Evolutionary conservation across 2,888 invertebrate genomes (phyloP).

Genomic region (Drosophila sordidula): DNA sequence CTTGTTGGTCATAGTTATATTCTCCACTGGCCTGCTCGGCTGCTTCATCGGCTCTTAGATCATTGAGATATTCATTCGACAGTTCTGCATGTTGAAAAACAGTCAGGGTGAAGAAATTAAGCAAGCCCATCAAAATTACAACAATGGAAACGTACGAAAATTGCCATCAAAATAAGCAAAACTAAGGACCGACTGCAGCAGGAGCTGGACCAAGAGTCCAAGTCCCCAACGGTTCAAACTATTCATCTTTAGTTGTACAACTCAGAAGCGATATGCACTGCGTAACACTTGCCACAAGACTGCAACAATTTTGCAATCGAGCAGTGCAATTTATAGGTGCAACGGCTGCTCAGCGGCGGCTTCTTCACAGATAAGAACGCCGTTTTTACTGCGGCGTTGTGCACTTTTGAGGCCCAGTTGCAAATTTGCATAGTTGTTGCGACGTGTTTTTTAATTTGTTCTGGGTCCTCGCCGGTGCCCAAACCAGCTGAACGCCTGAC

Average conservation of each 20-base stretch:
- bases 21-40: constrained; percentile 41
- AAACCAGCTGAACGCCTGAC: constrained; percentile 39
- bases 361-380: constrained; percentile 41
- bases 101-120: neutral
- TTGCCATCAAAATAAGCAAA: constrained; percentile 14
- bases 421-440: constrained; percentile 56
- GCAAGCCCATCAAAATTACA: neutral
- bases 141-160: constrained; percentile 14
- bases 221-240: constrained; percentile 4
- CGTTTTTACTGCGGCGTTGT: constrained; percentile 8
- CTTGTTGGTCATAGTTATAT: constrained; percentile 65
- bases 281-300: constrained; percentile 41
- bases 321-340: constrained; percentile 55
- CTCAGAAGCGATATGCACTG: constrained; percentile 18
- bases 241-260: constrained; percentile 25
- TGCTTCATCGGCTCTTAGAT: constrained; percentile 26
- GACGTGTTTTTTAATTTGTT: constrained; percentile 28
- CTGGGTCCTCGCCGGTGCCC: constrained; percentile 15
- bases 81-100: constrained; percentile 19
- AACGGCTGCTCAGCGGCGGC: constrained; percentile 1
- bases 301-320: constrained; percentile 25
- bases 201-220: constrained; percentile 8
- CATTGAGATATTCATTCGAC: constrained; percentile 34
- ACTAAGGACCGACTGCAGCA: constrained; percentile 22
- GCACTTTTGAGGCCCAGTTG: constrained; percentile 18